Conservation (phyloP, 2,888 invertebrate genomes). For the Scaptodrosophila latifasciaeformis region DNA sequence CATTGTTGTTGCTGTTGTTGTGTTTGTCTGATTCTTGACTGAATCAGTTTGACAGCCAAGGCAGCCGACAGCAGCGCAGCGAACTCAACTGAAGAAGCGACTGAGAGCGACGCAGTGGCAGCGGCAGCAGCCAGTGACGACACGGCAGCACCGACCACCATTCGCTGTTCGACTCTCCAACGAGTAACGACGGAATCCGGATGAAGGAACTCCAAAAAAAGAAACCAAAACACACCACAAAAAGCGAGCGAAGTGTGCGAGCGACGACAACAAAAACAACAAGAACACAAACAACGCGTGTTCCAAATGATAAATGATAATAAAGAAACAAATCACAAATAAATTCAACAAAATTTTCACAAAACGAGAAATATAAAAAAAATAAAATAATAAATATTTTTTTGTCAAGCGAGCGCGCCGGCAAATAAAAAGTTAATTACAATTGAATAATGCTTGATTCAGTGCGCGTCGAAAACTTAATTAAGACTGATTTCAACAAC, state of each 20-base stretch:
- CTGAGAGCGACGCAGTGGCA: constrained; percentile 16
- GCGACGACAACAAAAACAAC: constrained; percentile 22
- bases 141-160: constrained; percentile 60
- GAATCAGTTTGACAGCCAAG: constrained; percentile 65
- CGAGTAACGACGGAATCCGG: constrained; percentile 72
- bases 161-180: constrained; percentile 73
- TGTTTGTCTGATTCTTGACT: constrained; percentile 60
- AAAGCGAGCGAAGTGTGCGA: background rate
- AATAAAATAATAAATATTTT: constrained; percentile 14
- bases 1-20: constrained; percentile 34
- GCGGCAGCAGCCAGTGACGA: constrained; percentile 54
- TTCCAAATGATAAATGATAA: constrained; percentile 43
- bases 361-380: constrained; percentile 17
- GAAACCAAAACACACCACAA: constrained; percentile 24
- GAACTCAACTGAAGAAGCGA: background rate
- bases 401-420: constrained; percentile 22
- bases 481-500: constrained; percentile 63
- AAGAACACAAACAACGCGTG: constrained; percentile 45
- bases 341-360: constrained; percentile 6
- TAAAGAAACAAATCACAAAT: constrained; percentile 1
- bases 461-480: constrained; percentile 45
- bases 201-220: constrained; percentile 39
- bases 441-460: constrained; percentile 18
- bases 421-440: constrained; percentile 22
- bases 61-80: constrained; percentile 11